Evolutionary conservation across 2,113 vertebrate genomes (phyloP).

Genomic region (Furnarius figulus): DNA sequence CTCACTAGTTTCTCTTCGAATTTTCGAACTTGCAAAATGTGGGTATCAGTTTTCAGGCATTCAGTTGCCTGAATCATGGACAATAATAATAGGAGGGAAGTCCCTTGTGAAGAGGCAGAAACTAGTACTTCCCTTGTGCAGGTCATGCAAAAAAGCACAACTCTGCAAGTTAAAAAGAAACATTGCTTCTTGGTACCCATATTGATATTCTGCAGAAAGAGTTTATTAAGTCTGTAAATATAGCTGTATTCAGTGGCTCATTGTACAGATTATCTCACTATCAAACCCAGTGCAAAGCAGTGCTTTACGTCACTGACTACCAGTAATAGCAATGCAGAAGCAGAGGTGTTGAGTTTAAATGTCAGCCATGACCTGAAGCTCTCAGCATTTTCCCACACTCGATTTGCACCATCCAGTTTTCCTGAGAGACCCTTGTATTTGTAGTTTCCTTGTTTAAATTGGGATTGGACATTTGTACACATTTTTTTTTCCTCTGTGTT

Average conservation of each 20-base stretch:
- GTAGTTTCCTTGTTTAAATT: not conserved
- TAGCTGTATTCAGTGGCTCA: not conserved
- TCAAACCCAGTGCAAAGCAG: not conserved
- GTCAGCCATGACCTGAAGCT: conserved; percentile 58
- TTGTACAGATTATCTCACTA: not conserved
- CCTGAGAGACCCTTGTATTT: conserved; percentile 26
- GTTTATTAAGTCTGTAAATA: not conserved
- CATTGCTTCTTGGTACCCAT: not conserved
- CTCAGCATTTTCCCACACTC: conserved; percentile 52
- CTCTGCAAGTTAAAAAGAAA: not conserved
- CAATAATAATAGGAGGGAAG: not conserved
- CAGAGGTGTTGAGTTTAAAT: conserved; percentile 67
- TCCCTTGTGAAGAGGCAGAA: not conserved
- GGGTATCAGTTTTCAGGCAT: not conserved
- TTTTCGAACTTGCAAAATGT: not conserved
- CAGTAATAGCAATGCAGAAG: conserved; percentile 17
- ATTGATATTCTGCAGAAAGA: not conserved
- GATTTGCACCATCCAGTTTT: not conserved
- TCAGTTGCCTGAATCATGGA: not conserved
- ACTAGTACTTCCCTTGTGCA: not conserved
- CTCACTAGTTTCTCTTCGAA: not conserved
- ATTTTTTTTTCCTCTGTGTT: not conserved
- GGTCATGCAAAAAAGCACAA: not conserved
- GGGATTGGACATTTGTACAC: not conserved
- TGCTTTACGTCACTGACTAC: conserved; percentile 29